Evolutionary conservation across 2,797 vertebrate genomes (phyloP).

Genomic region (Allobates femoralis): DNA sequence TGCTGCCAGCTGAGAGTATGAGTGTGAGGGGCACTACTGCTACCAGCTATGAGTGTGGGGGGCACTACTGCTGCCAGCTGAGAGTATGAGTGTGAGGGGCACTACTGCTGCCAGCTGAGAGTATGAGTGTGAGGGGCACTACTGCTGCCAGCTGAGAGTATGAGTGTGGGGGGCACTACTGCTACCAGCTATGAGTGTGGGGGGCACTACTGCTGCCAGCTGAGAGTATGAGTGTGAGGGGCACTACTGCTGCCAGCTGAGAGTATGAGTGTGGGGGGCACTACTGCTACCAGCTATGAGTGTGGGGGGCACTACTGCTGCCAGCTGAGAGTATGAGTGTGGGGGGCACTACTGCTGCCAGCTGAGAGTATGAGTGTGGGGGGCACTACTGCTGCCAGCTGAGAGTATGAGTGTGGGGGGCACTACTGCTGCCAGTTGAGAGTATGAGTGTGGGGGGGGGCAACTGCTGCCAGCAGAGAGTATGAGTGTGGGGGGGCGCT

Average conservation of each 20-base stretch:
- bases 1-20: no score
- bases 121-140: neutral
- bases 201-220: neutral
- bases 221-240: no score
- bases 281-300: no score
- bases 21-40: neutral
- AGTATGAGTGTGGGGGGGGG: neutral
- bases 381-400: neutral
- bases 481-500: neutral
- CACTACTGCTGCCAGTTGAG: no score
- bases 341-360: no score
- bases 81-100: neutral
- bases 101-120: no score
- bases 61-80: no score
- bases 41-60: no score
- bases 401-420: constrained; percentile 4
- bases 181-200: no score
- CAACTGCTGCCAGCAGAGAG: constrained; percentile 45
- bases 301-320: neutral
- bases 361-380: no score
- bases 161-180: no score
- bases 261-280: neutral
- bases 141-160: constrained; percentile 52
- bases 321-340: constrained; percentile 29
- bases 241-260: no score